Percentiles rank a stretch among this genome's conserved stretches.
phyloP scores from a whole-genome alignment of 2,113 vertebrate genomes.

The Notarius quadriscutis region DNA sequence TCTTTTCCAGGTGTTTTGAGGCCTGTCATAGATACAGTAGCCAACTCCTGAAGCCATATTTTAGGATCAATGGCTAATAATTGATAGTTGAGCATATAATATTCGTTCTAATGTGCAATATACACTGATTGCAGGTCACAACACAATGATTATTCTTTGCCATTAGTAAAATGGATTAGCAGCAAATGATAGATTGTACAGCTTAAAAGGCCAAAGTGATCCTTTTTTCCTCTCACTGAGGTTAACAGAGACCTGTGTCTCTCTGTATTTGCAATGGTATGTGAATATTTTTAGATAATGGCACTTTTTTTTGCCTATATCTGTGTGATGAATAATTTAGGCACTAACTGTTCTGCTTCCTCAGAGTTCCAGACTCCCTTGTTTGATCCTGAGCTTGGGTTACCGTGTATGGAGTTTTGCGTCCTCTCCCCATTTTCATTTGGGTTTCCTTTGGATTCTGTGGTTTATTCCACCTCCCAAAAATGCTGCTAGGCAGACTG shows the following conservation, averaged over 20 bases:
- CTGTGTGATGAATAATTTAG: not conserved
- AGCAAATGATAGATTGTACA: not conserved
- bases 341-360: not conserved
- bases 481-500: no score
- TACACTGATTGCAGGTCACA: not conserved
- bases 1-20: no score
- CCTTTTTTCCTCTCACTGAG: not conserved
- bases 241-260: not conserved
- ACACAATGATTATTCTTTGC: not conserved
- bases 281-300: not conserved
- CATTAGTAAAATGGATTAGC: no score
- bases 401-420: not conserved
- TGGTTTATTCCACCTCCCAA: no score
- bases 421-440: no score
- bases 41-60: not conserved
- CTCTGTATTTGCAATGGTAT: not conserved
- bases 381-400: not conserved
- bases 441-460: not conserved
- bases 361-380: no score
- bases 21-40: not conserved
- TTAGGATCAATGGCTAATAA: not conserved
- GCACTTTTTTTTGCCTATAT: not conserved
- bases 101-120: not conserved
- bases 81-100: not conserved
- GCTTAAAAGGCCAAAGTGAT: slow-evolving; percentile 5